These are phyloP conservation scores for Abrostola triplasia DNA, from an alignment of 2,888 invertebrate genomes.

Conservation along the genomic window DNA sequence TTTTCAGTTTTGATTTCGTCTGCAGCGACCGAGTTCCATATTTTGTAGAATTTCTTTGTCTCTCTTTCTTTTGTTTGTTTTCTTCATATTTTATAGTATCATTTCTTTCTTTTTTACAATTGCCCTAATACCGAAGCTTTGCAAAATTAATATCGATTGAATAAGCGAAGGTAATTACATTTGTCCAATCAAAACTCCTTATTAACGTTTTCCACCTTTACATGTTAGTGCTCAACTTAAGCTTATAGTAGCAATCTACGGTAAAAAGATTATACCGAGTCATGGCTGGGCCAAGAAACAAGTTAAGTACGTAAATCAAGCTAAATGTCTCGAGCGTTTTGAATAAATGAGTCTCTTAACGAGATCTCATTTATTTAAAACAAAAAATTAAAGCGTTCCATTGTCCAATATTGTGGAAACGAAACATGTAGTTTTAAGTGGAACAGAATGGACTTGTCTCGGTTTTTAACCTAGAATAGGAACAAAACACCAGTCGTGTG, in stretches of 20 bases:
- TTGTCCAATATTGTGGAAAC: not conserved
- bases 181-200: constrained; percentile 8
- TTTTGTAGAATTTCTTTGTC: too few species aligned
- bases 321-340: constrained; percentile 17
- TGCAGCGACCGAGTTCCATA: too few species aligned
- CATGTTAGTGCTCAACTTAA: not conserved
- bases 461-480: not conserved
- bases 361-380: constrained; percentile 1
- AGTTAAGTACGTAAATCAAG: constrained; percentile 10
- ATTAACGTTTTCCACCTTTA: constrained; percentile 15
- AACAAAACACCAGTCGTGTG: not conserved
- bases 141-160: constrained; percentile 34
- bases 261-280: too few species aligned
- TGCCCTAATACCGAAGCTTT: constrained; percentile 20
- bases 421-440: not conserved
- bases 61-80: too few species aligned
- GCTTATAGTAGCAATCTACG: not conserved
- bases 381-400: not conserved
- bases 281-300: constrained; percentile 4
- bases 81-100: too few species aligned
- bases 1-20: too few species aligned
- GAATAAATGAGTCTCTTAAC: not conserved
- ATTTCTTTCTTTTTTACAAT: too few species aligned
- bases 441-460: not conserved
- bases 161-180: constrained; percentile 21